These are phyloP conservation scores for Saccostrea glomerata DNA, from an alignment of 1,140 invertebrate species.

Conservation along the genomic window DNA sequence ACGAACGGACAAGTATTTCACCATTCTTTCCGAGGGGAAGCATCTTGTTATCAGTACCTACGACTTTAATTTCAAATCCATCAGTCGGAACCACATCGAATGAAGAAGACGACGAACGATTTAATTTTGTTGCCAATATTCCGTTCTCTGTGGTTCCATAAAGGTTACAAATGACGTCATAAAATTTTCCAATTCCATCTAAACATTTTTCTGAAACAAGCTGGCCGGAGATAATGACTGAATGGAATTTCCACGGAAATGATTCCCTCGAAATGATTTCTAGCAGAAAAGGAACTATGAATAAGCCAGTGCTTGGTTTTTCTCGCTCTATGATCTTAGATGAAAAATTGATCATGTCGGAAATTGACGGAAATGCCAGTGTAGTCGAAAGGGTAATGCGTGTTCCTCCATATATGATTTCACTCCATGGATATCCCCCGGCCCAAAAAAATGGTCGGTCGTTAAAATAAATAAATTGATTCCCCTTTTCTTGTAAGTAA, in stretches of 20 bases:
- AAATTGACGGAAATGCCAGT: not conserved
- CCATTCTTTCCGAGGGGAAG: no score
- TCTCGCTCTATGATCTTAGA: not conserved
- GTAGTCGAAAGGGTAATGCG: not conserved
- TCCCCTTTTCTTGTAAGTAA: not conserved
- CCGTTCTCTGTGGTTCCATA: no score
- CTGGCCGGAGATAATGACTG: not conserved
- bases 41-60: no score
- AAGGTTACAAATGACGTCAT: no score
- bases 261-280: not conserved
- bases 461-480: not conserved
- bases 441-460: conserved; percentile 27
- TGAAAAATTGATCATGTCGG: not conserved
- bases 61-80: no score
- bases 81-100: no score
- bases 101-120: no score
- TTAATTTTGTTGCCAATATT: no score
- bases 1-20: no score
- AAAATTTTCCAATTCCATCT: no score
- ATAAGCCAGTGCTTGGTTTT: not conserved
- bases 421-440: not conserved
- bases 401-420: not conserved
- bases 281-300: not conserved
- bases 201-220: no score
- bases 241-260: not conserved